phyloP scores from a whole-genome alignment of 53 echinoderm and acorn worm genomes.

The Temnopleurus reevesii region DNA sequence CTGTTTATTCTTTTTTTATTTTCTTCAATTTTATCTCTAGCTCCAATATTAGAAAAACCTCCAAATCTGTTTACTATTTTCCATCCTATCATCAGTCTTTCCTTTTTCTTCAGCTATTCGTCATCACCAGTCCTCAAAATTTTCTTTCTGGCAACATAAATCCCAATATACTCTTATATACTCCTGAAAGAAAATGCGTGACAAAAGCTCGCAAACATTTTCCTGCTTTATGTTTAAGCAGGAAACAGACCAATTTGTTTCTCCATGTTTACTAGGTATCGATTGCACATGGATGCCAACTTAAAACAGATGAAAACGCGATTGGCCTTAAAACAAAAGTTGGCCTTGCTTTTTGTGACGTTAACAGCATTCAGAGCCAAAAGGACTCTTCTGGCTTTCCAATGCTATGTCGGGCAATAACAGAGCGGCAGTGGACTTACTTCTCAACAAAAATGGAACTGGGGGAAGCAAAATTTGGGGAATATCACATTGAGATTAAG shows the following conservation, averaged over 20 bases:
- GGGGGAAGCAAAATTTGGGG: too few relatives aligned
- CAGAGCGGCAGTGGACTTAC: too few relatives aligned
- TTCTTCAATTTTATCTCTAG: not conserved
- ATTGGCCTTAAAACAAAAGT: not conserved
- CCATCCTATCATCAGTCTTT: not conserved
- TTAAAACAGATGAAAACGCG: not conserved
- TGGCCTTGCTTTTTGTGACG: too few relatives aligned
- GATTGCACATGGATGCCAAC: slow-evolving; percentile 2
- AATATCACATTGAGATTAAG: too few relatives aligned
- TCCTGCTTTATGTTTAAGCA: not conserved
- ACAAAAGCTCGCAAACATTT: slow-evolving; percentile 5
- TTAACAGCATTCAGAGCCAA: too few relatives aligned
- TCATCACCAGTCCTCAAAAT: too few relatives aligned
- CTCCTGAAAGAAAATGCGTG: slow-evolving; percentile 6
- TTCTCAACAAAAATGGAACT: too few relatives aligned
- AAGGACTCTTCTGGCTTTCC: too few relatives aligned
- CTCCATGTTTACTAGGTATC: not conserved
- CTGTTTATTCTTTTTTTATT: not conserved
- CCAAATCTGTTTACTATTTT: not conserved
- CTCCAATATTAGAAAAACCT: not conserved
- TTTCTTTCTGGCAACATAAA: not conserved
- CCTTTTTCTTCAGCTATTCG: too few relatives aligned
- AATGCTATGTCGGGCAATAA: too few relatives aligned
- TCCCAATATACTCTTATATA: not conserved
- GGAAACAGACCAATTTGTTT: not conserved